phyloP scores from a whole-genome alignment of 2,797 vertebrate species.

The Pagetopsis macropterus region DNA sequence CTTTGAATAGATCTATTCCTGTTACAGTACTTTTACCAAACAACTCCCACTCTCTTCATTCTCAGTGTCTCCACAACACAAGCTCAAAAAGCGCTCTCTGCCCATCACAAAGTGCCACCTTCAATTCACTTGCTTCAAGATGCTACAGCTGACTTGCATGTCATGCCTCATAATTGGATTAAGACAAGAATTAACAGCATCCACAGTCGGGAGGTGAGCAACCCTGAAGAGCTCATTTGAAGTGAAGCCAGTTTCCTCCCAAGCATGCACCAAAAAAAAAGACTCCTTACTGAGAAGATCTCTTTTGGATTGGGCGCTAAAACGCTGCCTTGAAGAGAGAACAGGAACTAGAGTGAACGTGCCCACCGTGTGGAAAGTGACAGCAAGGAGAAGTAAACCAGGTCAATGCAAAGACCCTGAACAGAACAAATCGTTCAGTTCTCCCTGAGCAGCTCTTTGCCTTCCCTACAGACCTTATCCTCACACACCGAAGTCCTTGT shows the following conservation, averaged over 20 bases:
- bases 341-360: constrained; percentile 23
- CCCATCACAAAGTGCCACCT: constrained; percentile 13
- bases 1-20: not conserved
- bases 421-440: constrained; percentile 60
- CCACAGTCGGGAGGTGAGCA: constrained; percentile 32
- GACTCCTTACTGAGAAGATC: constrained; percentile 7
- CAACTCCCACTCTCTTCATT: not conserved
- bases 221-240: constrained; percentile 30
- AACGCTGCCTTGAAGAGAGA: constrained; percentile 43
- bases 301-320: constrained; percentile 44
- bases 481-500: constrained; percentile 15
- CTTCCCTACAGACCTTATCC: constrained; percentile 33
- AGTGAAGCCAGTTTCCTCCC: constrained; percentile 10
- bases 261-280: not conserved
- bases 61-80: not conserved
- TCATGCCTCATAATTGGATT: constrained; percentile 41
- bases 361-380: constrained; percentile 44
- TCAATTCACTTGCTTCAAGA: constrained; percentile 22
- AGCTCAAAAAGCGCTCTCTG: constrained; percentile 23
- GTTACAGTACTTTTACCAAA: not conserved
- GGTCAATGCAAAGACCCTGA: constrained; percentile 72
- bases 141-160: constrained; percentile 23
- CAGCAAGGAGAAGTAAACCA: constrained; percentile 63
- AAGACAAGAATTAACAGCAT: constrained; percentile 38
- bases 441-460: constrained; percentile 43